Percentiles rank a stretch among this genome's conserved stretches.
These are phyloP conservation scores for Bembecia ichneumoniformis DNA, from an alignment of 2,888 invertebrate species.

Conservation along the genomic window DNA sequence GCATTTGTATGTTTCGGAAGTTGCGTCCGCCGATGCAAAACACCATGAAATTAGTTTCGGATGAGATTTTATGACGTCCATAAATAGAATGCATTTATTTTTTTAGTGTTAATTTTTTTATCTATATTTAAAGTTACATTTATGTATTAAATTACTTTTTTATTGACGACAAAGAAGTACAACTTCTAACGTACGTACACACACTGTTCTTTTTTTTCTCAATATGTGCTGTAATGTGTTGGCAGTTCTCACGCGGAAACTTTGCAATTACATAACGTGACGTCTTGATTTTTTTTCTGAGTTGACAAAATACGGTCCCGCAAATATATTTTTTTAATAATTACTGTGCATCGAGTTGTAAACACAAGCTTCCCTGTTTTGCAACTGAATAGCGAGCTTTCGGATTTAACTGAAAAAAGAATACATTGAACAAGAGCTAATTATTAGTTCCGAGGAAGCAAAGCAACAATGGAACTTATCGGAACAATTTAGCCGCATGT, in stretches of 20 bases:
- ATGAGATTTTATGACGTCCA: too few species aligned
- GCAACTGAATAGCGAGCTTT: conserved; percentile 45
- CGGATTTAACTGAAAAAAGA: conserved; percentile 44
- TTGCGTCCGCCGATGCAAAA: too few species aligned
- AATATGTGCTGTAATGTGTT: neutral
- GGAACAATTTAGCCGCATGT: conserved; percentile 35
- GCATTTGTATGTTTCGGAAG: too few species aligned
- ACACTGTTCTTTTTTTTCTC: too few species aligned
- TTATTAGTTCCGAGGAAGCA: conserved; percentile 49
- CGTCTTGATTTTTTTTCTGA: conserved; percentile 25
- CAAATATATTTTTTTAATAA: conserved; percentile 38
- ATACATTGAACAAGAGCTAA: conserved; percentile 60
- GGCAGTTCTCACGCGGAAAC: conserved; percentile 16
- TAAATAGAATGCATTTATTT: too few species aligned
- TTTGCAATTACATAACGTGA: conserved; percentile 51
- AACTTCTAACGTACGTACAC: too few species aligned
- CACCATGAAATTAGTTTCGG: neutral
- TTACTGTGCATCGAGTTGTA: conserved; percentile 54
- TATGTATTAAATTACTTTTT: neutral
- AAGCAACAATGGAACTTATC: conserved; percentile 35
- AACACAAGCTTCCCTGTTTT: conserved; percentile 46
- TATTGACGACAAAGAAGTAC: too few species aligned
- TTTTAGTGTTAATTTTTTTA: conserved; percentile 18
- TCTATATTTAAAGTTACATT: neutral
- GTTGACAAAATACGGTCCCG: conserved; percentile 37